Base-by-base conservation (phyloP, 2,888 invertebrate genomes). In the Xanthorhoe designata region DNA sequence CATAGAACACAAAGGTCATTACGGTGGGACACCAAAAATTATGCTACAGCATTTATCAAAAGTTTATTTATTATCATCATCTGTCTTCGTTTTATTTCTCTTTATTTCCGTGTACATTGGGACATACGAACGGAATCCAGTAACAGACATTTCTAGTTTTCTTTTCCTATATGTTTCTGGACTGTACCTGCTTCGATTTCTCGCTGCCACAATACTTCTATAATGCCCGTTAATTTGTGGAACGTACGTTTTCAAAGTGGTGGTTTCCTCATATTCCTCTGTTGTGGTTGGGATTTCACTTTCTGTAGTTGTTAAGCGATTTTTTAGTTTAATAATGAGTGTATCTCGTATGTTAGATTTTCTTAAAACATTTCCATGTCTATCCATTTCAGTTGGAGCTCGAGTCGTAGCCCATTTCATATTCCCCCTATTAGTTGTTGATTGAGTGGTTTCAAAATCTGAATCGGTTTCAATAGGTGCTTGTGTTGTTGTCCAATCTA, bases 161-260 rank as follows among this genome's bases (percentile, higher is more conserved):
- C 83, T 85, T 68, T 86, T 90, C 69, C 87, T 85, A 66, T 87
- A 83, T 57, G 65, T 81, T 69, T 88, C 87, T 19, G 83, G 75
- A 69, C 80, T 85, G 32, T 78, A 77, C 61, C 81, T 79, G 49
- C 74, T 76, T 54, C 81, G 83, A 52, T 86, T 76, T 45, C 77
- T 82, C 68, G 75, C 77, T 10, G 59, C 55, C n/a, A 58, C 4
- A 13, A 86, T 75, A 69, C 82, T 89, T 76, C 91, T 84, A 54
- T 91, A 90, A 73, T 92, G 93, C 10, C 92, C 91, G 69, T 92
- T 93, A 56, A 89, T 87, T 77, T 88, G 91, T 3, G 91, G 91
- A 18, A 90, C 88, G 58, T 89, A 90, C 0, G 87, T 89, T 67
- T 80, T 79, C 29, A 72, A 69, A 45, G 78, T 80, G 6, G 81